Conservation (phyloP, 2,113 vertebrate species). For the Setophaga kirtlandii region DNA sequence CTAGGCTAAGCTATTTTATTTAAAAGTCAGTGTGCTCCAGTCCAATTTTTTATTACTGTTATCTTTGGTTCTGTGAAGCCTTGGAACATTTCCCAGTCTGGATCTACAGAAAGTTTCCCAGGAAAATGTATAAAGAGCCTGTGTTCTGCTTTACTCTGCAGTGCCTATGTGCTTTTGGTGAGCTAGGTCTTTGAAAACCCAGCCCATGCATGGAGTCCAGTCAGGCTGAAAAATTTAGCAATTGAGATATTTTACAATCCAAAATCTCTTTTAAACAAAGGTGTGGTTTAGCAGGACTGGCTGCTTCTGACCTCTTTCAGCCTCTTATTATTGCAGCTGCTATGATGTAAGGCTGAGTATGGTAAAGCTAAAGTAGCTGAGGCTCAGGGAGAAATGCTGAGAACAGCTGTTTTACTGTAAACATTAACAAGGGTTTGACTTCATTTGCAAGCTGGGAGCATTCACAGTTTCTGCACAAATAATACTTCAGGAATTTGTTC, state of each 20-base stretch:
- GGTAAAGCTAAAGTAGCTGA: constrained; percentile 20
- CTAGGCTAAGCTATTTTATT: constrained; percentile 37
- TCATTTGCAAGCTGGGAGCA: constrained; percentile 53
- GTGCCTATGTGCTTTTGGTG: constrained; percentile 48
- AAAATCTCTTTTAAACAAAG: constrained; percentile 58
- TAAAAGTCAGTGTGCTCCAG: constrained; percentile 46
- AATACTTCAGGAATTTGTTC: constrained; percentile 23
- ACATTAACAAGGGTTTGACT: constrained; percentile 58
- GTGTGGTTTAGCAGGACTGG: constrained; percentile 49
- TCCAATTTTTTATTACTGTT: constrained; percentile 60
- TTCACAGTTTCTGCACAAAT: constrained; percentile 57
- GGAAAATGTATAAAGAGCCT: constrained; percentile 73
- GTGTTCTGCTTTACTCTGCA: constrained; percentile 62
- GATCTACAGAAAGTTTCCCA: constrained; percentile 72
- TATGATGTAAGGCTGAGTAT: constrained; percentile 46
- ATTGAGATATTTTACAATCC: constrained; percentile 40
- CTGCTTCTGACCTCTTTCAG: constrained; percentile 44
- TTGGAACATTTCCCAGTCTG: constrained; percentile 75
- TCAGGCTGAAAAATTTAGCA: constrained; percentile 45
- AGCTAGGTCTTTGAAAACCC: constrained; percentile 39
- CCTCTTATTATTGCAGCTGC: constrained; percentile 58
- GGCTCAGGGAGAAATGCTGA: constrained; percentile 47
- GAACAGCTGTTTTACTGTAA: constrained; percentile 72
- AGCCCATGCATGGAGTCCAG: constrained; percentile 47
- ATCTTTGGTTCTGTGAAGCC: constrained; percentile 70